Conservation (phyloP, 2,113 vertebrate species). For the Nanorana parkeri region DNA sequence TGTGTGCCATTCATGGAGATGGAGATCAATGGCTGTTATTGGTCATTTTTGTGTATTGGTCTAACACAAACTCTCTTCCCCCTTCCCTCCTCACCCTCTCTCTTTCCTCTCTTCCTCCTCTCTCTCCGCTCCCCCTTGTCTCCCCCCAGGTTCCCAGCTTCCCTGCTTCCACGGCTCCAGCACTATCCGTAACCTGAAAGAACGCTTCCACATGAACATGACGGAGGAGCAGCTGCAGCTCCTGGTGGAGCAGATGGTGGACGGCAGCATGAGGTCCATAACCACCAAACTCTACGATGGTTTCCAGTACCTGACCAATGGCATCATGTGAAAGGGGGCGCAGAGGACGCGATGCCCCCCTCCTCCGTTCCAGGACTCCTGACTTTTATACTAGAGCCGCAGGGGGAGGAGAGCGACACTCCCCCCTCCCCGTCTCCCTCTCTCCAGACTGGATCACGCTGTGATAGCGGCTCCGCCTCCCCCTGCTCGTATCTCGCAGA, state of each 20-base stretch:
- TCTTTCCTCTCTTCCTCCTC: not conserved
- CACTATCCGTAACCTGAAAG: conserved; percentile 92
- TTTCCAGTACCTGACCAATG: conserved; percentile 98
- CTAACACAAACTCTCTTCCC: not conserved
- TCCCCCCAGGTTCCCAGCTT: conserved; percentile 80
- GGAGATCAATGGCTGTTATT: not conserved
- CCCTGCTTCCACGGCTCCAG: conserved; percentile 94
- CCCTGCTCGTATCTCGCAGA: not conserved
- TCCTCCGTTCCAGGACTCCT: no score
- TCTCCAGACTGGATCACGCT: no score
- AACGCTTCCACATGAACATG: conserved; percentile 96
- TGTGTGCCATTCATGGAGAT: no score
- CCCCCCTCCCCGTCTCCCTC: no score
- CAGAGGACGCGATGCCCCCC: no score
- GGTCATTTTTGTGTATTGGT: not conserved
- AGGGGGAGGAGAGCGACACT: no score
- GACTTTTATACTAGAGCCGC: no score
- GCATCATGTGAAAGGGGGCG: conserved; percentile 85
- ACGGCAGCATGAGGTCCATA: conserved; percentile 89
- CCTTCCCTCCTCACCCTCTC: not conserved
- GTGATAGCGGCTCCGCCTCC: not conserved
- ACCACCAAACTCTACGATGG: conserved; percentile 96
- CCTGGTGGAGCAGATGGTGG: conserved; percentile 91
- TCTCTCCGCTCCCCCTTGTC: not conserved
- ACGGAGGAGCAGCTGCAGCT: conserved; percentile 95